Evolutionary conservation across 92 coral and sea anemone species (phyloP).

Genomic region (Umimayanthus kanabou): DNA sequence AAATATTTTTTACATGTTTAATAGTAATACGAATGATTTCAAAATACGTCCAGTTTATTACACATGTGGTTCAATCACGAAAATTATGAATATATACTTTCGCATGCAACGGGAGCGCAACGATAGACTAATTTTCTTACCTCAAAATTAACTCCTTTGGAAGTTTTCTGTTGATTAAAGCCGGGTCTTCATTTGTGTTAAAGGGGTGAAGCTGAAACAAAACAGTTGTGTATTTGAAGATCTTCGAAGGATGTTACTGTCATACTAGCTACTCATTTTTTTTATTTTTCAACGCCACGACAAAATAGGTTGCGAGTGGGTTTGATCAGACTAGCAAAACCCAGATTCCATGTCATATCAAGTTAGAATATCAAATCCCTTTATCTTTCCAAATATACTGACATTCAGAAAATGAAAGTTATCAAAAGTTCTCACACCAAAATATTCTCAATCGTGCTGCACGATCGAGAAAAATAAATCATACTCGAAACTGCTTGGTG

Average conservation of each 20-base stretch:
- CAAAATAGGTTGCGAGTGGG: not conserved
- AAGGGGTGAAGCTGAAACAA: constrained; percentile 86
- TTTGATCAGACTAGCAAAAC: not conserved
- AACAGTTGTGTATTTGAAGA: constrained; percentile 9
- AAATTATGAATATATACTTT: not conserved
- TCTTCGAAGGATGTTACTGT: constrained; percentile 12
- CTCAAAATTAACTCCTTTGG: constrained; percentile 96
- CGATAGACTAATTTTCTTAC: constrained; percentile 37
- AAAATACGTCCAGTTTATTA: too few species aligned
- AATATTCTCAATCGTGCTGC: constrained; percentile 10
- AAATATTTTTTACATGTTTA: too few species aligned
- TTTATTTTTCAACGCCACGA: not conserved
- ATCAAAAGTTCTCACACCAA: not conserved
- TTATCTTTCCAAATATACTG: not conserved
- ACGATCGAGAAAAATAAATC: not conserved
- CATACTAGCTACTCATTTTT: not conserved
- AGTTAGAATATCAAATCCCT: not conserved
- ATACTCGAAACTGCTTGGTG: not conserved
- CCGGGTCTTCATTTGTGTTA: constrained; percentile 95
- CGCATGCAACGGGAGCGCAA: not conserved
- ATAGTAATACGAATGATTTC: not conserved
- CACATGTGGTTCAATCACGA: not conserved
- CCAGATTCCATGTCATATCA: not conserved
- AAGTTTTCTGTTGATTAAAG: constrained; percentile 92
- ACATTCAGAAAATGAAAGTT: not conserved